Percentiles rank a stretch among this genome's conserved stretches.
Conservation (phyloP, 53 echinoderm and acorn worm genomes). For the Zoroaster sp. region DNA sequence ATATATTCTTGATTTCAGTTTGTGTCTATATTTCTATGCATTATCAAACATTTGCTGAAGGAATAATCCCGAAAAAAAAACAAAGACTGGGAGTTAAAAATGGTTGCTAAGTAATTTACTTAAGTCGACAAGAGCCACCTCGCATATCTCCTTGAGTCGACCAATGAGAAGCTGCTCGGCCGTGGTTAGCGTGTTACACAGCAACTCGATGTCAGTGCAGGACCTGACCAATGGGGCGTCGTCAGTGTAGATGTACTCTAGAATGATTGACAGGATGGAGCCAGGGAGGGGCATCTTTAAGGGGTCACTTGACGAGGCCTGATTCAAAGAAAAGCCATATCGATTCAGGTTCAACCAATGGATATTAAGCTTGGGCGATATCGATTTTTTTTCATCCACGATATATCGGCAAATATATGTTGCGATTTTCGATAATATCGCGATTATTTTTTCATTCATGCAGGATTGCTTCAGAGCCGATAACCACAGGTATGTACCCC, state of each 20-base stretch:
- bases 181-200: conserved; percentile 80
- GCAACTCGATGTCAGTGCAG: conserved; percentile 74
- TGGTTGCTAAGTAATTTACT: conserved; percentile 50
- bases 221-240: conserved; percentile 53
- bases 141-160: conserved; percentile 90
- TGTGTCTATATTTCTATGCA: no score
- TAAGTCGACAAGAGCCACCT: conserved; percentile 78
- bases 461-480: no score
- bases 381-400: not conserved
- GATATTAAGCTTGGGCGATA: no score
- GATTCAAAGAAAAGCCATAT: not conserved
- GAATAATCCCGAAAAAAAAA: not conserved
- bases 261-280: conserved; percentile 59
- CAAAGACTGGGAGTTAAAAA: not conserved
- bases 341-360: no score
- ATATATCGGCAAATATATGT: not conserved
- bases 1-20: no score
- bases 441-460: not conserved
- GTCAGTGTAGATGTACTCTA: conserved; percentile 91
- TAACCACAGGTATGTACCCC: no score
- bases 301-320: conserved; percentile 84
- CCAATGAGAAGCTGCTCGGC: conserved; percentile 87
- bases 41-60: not conserved
- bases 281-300: conserved; percentile 82
- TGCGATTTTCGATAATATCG: not conserved